phyloP scores from a whole-genome alignment of 2,113 vertebrate genomes.

The Dasypus novemcinctus region DNA sequence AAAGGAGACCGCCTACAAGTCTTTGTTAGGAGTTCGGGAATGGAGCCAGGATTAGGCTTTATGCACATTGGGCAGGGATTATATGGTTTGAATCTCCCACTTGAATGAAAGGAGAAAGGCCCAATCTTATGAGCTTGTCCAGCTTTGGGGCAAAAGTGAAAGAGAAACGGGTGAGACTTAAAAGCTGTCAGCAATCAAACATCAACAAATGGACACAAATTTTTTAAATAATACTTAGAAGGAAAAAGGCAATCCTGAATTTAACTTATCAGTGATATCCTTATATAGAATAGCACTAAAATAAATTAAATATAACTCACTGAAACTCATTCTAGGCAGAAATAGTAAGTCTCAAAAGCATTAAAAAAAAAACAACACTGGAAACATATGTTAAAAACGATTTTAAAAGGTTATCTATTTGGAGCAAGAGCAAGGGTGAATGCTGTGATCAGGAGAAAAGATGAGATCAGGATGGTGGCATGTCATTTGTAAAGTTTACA shows the following conservation, averaged over 20 bases:
- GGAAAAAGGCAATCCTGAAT: background rate
- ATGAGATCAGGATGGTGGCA: background rate
- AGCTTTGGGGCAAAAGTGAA: too few relatives aligned
- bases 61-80: too few relatives aligned
- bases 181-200: too few relatives aligned
- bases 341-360: background rate
- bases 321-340: background rate
- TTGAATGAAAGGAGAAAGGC: too few relatives aligned
- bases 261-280: background rate
- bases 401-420: background rate
- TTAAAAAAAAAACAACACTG: background rate
- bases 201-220: too few relatives aligned
- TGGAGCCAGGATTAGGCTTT: too few relatives aligned
- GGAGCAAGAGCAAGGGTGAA: too few relatives aligned
- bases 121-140: too few relatives aligned
- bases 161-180: too few relatives aligned
- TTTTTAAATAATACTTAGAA: background rate
- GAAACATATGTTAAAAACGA: background rate
- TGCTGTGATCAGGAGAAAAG: background rate
- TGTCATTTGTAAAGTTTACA: background rate
- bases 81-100: too few relatives aligned
- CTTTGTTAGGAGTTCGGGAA: too few relatives aligned
- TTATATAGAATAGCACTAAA: background rate
- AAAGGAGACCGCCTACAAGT: too few relatives aligned
- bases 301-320: background rate